Evolutionary conservation across 1,140 invertebrate species (phyloP), one percentile per base, ranked within the genome.

Genomic region (Pseudomyrmex flavicornis): DNA sequence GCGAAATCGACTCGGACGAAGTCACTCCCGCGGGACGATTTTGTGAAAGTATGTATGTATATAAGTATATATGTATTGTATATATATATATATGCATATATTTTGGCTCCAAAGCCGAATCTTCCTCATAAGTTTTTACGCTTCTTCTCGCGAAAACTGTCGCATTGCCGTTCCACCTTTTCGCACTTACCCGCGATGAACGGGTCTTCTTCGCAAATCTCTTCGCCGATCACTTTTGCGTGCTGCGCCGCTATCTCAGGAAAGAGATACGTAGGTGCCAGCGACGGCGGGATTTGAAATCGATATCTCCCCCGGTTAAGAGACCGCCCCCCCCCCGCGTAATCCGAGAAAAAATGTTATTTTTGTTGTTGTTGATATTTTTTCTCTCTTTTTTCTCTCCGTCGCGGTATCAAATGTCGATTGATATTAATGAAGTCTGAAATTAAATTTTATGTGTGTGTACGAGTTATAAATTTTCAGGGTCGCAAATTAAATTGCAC

Each of bases 1-100:
- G 82, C 65, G 87, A 89, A 89, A 88, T 88, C 87, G 79, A 86
- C 77, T 85, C 83, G 59, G 54, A 80, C 77, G 17, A 80, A 85
- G 84, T 58, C 79, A 59, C 79, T 80, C 86, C 50, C 84, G 22
- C 56, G 86, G 79, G 87, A 85, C 76, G 83, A 84, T 88, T 87
- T 87, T 58, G 70, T 82, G 58, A 84, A 80, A 54, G 85, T 80
- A 84, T 35, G 0, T 35, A 35, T 5, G 35, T 35, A 7, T 35
- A 35, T 35, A 7, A 35, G 35, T 35, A 35, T 5, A 35, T 35
- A 35, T 35, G 35, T 26, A 26, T 26, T 26, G 3, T 26, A 26
- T 26, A 2, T 26, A 26, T 26, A 2, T 26, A 26, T 22, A 1
- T 26, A 26, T 26, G 26, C 3, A 35, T 35, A 35, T 79, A 69